Evolutionary conservation across 2,113 vertebrate genomes (phyloP).

Genomic region (Zootoca vivipara): DNA sequence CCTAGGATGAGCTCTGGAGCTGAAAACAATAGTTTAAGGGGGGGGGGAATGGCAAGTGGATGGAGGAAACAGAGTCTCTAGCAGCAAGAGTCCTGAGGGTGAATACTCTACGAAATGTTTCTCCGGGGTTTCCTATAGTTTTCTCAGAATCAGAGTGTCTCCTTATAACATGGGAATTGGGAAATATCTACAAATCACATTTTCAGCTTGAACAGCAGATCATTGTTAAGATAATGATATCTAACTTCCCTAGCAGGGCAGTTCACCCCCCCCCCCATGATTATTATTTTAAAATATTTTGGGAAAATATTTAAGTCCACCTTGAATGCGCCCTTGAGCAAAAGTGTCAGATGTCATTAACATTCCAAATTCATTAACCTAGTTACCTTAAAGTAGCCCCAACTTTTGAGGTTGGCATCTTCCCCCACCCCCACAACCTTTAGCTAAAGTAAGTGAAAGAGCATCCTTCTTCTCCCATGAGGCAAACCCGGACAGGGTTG

Average conservation of each 20-base stretch:
- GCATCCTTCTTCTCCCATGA: background rate
- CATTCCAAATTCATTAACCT: background rate
- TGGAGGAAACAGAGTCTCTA: background rate
- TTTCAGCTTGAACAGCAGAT: background rate
- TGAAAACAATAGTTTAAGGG: slow-evolving; percentile 37
- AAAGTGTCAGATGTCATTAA: background rate
- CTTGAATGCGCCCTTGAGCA: background rate
- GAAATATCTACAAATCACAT: slow-evolving; percentile 14
- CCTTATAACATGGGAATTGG: slow-evolving; percentile 18
- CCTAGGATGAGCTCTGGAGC: background rate
- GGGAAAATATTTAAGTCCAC: background rate
- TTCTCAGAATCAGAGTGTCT: slow-evolving; percentile 19
- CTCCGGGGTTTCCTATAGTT: background rate
- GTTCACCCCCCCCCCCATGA: background rate
- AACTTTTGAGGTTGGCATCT: background rate
- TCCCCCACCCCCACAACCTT: background rate
- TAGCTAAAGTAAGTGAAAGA: background rate
- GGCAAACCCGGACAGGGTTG: background rate
- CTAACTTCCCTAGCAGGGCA: background rate
- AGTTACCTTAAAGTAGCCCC: background rate
- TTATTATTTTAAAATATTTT: slow-evolving; percentile 6
- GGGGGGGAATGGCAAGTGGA: background rate
- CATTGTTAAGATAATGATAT: background rate
- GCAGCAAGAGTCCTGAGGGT: slow-evolving; percentile 11
- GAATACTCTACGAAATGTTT: background rate